Evolutionary conservation across 2,113 vertebrate genomes (phyloP).

Genomic region (Dendropsophus ebraccatus): DNA sequence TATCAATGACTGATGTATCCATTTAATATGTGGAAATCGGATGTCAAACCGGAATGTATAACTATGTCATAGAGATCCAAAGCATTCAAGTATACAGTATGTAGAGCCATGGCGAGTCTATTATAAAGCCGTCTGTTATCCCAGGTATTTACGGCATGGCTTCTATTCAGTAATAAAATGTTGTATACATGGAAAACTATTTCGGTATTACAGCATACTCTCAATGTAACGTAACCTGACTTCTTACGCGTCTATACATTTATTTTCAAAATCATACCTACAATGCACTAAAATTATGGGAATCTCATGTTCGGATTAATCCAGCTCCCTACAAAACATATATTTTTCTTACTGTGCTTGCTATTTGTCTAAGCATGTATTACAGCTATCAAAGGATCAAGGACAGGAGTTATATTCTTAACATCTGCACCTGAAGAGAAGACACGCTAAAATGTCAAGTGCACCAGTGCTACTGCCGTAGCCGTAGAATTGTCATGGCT

Average conservation of each 20-base stretch:
- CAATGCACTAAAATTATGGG: background rate
- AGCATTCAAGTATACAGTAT: background rate
- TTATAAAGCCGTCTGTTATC: background rate
- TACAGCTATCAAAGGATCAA: too few species aligned
- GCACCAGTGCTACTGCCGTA: too few species aligned
- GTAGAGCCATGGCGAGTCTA: background rate
- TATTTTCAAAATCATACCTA: background rate
- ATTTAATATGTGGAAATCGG: background rate
- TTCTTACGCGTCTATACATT: background rate
- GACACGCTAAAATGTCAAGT: too few species aligned
- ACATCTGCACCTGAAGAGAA: too few species aligned
- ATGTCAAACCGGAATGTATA: background rate
- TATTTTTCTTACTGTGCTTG: too few species aligned
- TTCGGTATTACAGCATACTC: background rate
- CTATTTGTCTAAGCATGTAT: too few species aligned
- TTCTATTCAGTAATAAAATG: background rate
- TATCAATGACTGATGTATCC: background rate
- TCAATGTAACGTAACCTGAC: background rate
- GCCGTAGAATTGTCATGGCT: too few species aligned
- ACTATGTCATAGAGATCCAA: background rate
- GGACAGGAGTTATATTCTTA: too few species aligned
- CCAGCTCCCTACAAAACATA: too few species aligned
- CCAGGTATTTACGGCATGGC: background rate
- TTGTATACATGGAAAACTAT: background rate
- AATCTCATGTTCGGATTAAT: background rate